Percentiles rank a stretch among this genome's conserved stretches.
Conservation (phyloP, 2,888 invertebrate species). For the Panopea generosa region DNA sequence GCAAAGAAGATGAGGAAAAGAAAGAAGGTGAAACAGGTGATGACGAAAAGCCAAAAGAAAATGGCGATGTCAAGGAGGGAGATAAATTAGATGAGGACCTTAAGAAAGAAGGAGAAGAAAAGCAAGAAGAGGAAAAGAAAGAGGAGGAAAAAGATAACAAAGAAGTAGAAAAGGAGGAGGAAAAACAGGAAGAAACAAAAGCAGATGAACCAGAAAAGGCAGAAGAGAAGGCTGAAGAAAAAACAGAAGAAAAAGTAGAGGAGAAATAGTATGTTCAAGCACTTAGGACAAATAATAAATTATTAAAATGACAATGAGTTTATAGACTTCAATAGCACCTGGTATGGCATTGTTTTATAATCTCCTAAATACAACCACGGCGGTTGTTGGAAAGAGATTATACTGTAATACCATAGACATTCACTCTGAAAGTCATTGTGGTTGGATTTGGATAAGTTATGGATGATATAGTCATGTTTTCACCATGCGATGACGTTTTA, state of each 20-base stretch:
- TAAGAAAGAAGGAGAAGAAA: constrained; percentile 61
- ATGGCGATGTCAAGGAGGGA: constrained; percentile 66
- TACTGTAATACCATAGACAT: too few species aligned
- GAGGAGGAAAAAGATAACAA: constrained; percentile 55
- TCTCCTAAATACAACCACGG: not conserved
- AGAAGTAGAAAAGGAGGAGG: constrained; percentile 55
- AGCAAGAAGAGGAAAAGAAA: constrained; percentile 54
- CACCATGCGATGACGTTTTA: too few species aligned
- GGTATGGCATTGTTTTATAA: constrained; percentile 1
- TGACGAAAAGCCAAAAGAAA: constrained; percentile 58
- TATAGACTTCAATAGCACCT: too few species aligned
- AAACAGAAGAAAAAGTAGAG: constrained; percentile 30
- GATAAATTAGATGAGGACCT: constrained; percentile 57
- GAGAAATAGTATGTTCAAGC: constrained; percentile 9
- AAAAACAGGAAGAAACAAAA: constrained; percentile 52
- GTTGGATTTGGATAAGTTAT: too few species aligned
- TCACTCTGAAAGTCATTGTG: too few species aligned
- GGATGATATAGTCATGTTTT: too few species aligned
- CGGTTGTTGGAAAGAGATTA: too few species aligned
- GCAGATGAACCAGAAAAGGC: constrained; percentile 54
- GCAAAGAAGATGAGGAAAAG: constrained; percentile 48
- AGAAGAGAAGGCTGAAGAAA: constrained; percentile 59
- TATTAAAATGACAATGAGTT: not conserved
- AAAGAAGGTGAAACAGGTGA: constrained; percentile 58
- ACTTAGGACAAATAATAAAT: constrained; percentile 8